Evolutionary conservation across 53 echinoderm and acorn worm genomes (phyloP).

Genomic region (Hippasteria phrygiana): DNA sequence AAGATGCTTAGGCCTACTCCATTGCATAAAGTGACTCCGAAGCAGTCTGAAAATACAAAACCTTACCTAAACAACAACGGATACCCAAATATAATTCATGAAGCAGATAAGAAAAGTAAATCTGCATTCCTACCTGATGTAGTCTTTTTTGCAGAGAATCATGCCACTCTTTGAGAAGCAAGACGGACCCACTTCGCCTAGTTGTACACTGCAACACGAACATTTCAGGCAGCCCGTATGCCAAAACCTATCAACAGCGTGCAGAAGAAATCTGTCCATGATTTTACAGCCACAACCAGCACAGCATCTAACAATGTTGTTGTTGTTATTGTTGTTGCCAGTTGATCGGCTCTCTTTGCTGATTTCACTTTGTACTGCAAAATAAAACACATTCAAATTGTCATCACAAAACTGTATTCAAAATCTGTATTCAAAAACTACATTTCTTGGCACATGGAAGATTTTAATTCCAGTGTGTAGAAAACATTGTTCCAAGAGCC

Average conservation of each 20-base stretch:
- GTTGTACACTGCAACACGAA: slow-evolving; percentile 90
- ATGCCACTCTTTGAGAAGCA: slow-evolving; percentile 96
- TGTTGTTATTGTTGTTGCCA: slow-evolving; percentile 68
- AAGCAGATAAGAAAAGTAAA: neutral
- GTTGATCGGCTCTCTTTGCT: slow-evolving; percentile 61
- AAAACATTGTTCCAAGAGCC: too few species aligned
- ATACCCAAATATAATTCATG: too few species aligned
- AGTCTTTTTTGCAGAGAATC: slow-evolving; percentile 99
- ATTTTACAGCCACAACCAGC: slow-evolving; percentile 98
- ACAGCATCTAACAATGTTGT: slow-evolving; percentile 85
- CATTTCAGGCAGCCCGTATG: slow-evolving; percentile 99
- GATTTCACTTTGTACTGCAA: slow-evolving; percentile 63
- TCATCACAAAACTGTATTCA: too few species aligned
- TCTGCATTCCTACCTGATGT: slow-evolving; percentile 62
- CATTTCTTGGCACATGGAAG: too few species aligned
- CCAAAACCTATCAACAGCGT: slow-evolving; percentile 97
- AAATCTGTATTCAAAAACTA: too few species aligned
- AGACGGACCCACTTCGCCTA: slow-evolving; percentile 92
- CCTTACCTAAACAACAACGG: too few species aligned
- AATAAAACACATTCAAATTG: too few species aligned
- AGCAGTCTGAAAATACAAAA: too few species aligned
- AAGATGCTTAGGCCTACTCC: too few species aligned
- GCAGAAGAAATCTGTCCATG: slow-evolving; percentile 92
- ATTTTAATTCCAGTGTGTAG: too few species aligned
- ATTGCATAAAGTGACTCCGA: too few species aligned